Evolutionary conservation across 2,113 vertebrate genomes (phyloP), one percentile per base, ranked within the genome.

Genomic region (Oncorhynchus masou): DNA sequence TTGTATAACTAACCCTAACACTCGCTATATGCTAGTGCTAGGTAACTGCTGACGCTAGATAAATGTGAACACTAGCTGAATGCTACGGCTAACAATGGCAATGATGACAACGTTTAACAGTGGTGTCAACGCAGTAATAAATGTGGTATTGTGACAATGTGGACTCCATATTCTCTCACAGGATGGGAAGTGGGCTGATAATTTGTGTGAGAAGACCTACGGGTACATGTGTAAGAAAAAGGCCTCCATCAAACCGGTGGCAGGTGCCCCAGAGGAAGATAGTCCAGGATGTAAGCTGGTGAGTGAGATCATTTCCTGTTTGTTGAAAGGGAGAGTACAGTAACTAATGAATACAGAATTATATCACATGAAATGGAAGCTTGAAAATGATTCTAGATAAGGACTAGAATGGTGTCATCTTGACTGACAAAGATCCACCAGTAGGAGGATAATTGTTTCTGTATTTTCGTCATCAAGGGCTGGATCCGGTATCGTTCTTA

Each of bases 141-240:
- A 39, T 39, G 39, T 39, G 39, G 39, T 45, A 45, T 45, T 24
- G 22, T 29, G 22, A 66, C 62, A 19, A 48, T 9, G 24, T 12
- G 16, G 22, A 16, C 12, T 27, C n/a, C 13, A 5, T 81, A 20
- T 65, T 16, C 19, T 34, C 7, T 31, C 15, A 24, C 78, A 99
- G 98, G 92, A 95, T 73, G 98, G 95, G 13, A 93, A 88, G 78
- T 99, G 98, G 98, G 94, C 95, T 29, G 98, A 99, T 78, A 82
- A 92, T 69, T 81, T 91, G 69, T 99, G 98, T 82, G 96, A 98
- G 80, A 92, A 88, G 74, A 81, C 89, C n/a, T 90, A 88, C 71
- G 94, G 92, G 15, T 99, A 95, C 83, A 92, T 99, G 70, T 99
- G 98, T 85, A 97, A 98, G 86, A 96, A 92, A 79, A 96, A 93